Evolutionary conservation across 1,140 invertebrate species (phyloP), one percentile per base, ranked within the genome.

Genomic region (Anoplolepis gracilipes): DNA sequence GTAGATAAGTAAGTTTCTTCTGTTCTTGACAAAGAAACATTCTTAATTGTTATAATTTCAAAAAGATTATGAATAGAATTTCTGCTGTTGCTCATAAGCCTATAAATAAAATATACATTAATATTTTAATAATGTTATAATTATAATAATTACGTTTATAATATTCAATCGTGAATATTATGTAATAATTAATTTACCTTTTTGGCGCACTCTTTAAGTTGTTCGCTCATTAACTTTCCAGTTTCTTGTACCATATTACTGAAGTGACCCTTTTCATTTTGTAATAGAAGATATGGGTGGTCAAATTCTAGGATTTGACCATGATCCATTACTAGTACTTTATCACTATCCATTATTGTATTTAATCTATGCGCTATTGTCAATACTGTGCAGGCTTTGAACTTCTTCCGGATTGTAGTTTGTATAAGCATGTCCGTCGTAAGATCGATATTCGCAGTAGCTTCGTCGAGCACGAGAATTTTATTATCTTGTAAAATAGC

Each of bases 401-500:
- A 97, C 65, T 95, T 96, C 33, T 94, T 94, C 75, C 95, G 93
- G 19, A 97, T 96, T 2, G 96, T 97, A 13, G 92, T 93, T 89
- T 97, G 97, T 84, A 97, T 97, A 1, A 97, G 91, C 39, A 93
- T 92, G 91, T 97, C 97, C 5, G 97, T 97, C 13, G 89, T 87
- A 62, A 95, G 96, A 93, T 97, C 96, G 36, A 97, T 96, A 84
- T 97, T 97, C 0, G 97, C 97, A 0, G 97, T 97, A 2, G 97
- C 97, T 92, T 97, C 97, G 92, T 97, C 97, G 69, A 97, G 93
- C 2, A 97, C 94, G 0, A 98, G 93, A 28, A 97, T 96, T 75
- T 95, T 96, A 89, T 96, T 96, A 78, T 96, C 96, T 77, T 96
- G 93, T 1, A 97, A 93, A 57, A 98, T 96, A 4, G 97, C 97